A percentile compares a stretch with the other conserved stretches of the same genome.
These are phyloP conservation scores for Aelia acuminata DNA, from an alignment of 2,888 invertebrate species.

Conservation along the genomic window DNA sequence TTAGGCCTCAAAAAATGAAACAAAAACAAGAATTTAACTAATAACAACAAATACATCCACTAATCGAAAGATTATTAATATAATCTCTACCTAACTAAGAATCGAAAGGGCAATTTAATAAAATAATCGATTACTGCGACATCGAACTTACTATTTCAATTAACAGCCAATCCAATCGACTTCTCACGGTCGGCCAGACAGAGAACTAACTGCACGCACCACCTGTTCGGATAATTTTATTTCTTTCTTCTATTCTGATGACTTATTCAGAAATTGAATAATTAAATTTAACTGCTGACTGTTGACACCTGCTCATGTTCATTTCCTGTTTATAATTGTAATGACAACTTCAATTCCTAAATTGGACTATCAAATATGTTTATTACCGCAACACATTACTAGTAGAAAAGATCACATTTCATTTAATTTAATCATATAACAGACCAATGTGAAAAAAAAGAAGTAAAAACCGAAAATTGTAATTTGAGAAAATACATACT, in stretches of 20 bases:
- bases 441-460: no score
- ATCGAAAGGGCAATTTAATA: neutral
- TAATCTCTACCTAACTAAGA: neutral
- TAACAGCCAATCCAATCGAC: neutral
- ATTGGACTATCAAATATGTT: neutral
- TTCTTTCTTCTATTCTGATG: neutral
- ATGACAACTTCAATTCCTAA: neutral
- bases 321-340: neutral
- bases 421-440: no score
- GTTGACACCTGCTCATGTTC: neutral
- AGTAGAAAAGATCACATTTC: no score
- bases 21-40: no score
- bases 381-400: no score
- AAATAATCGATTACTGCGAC: neutral
- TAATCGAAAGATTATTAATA: no score
- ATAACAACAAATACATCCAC: no score
- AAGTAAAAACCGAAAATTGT: no score
- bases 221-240: neutral
- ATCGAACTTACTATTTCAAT: neutral
- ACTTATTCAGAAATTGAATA: constrained; percentile 14
- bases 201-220: neutral
- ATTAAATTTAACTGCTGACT: neutral
- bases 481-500: no score
- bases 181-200: neutral
- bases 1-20: no score